These are phyloP conservation scores for Pogonomyrmex barbatus DNA, from an alignment of 1,140 invertebrate species.

Conservation along the genomic window DNA sequence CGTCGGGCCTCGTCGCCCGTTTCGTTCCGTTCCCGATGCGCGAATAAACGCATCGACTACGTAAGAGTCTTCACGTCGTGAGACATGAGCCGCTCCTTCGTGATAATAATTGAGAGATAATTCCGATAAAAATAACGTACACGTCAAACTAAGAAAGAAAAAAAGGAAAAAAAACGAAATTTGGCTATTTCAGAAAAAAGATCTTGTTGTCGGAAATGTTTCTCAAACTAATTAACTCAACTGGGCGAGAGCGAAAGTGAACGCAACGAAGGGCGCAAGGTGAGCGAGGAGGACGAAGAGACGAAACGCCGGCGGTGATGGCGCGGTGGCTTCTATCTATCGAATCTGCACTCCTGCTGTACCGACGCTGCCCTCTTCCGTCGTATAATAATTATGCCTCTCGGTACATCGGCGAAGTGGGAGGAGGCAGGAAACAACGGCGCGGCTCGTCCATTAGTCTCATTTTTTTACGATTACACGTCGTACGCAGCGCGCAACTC, in stretches of 20 bases:
- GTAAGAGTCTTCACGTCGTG: background rate
- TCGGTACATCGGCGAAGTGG: conserved; percentile 34
- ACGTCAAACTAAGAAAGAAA: background rate
- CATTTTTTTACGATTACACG: conserved; percentile 62
- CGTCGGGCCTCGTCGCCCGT: conserved; percentile 37
- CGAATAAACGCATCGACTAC: background rate
- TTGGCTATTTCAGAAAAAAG: background rate
- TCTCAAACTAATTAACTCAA: conserved; percentile 37
- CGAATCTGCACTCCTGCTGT: conserved; percentile 67
- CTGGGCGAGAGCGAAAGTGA: conserved; percentile 62
- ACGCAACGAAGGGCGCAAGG: background rate
- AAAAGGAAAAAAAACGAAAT: background rate
- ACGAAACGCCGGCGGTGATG: conserved; percentile 36
- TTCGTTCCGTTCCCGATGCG: conserved; percentile 51
- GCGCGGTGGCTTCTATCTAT: conserved; percentile 65
- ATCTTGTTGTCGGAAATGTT: background rate
- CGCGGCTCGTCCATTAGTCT: conserved; percentile 64
- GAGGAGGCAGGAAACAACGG: conserved; percentile 64
- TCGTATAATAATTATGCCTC: conserved; percentile 55
- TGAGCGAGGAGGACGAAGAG: conserved; percentile 7
- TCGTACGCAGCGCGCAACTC: background rate
- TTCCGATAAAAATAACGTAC: background rate
- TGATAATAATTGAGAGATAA: background rate
- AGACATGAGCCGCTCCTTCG: background rate
- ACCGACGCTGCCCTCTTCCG: conserved; percentile 47